Evolutionary conservation across 2,888 invertebrate genomes (phyloP), one percentile per base, ranked within the genome.

Genomic region (Drosophila quinaria): DNA sequence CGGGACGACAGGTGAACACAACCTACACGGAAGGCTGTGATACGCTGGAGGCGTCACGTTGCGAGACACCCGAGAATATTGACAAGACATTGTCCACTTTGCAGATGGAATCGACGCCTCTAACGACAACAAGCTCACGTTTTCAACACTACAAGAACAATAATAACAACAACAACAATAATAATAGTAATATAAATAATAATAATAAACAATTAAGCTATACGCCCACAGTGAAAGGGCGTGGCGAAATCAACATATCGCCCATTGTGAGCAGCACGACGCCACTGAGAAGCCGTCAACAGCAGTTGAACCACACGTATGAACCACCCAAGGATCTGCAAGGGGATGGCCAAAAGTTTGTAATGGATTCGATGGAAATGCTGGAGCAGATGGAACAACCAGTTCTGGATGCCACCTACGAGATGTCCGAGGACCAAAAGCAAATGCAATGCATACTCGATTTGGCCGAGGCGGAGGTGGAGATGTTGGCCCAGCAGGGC

Each of bases 61-160:
- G 91, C 56, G 91, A 91, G 62, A 92, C 92, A 0, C 92, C 92
- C 0, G 91, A 92, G 37, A 85, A 85, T 47, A 35, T 77, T 3
- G 89, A 89, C 6, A 78, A 84, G 13, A 71, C 70, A 37, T 49
- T 78, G 59, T 58, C 77, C 6, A 8, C 73, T 0, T 59, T 83
- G n/a, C 85, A 89, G 25, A 81, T 86, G 71, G 91, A 91, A 62
- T 92, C 92, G 8, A 92, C 92, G 2, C 92, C 92, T 3, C 84
- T 91, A 31, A 74, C 90, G n/a, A 65, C 84, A 13, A 70, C 51
- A 17, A 59, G 37, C 22, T n/a, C 67, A 1, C 62, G 67, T 19
- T 55, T 67, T 13, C 52, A 49, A 3, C 51, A 70, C 89, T n/a
- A 70, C 83, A 37, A 64, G 25, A 42, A 69, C 17, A 13, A 29